Evolutionary conservation across 2,888 invertebrate species (phyloP), one percentile per base, ranked within the genome.

Genomic region (Sabatieria punctata): DNA sequence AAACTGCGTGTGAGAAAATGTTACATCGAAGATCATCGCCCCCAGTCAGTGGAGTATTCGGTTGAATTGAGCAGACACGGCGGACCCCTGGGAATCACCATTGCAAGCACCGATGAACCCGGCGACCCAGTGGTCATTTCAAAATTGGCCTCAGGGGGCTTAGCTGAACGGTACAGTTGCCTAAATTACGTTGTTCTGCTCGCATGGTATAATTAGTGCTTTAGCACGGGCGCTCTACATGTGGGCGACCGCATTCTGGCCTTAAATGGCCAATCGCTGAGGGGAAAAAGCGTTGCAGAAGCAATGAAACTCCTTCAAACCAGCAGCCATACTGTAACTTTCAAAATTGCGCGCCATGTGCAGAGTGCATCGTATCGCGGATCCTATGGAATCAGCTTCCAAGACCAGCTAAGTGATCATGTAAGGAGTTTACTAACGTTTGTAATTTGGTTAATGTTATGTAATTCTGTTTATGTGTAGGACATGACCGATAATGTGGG

Each of bases 211-310:
- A n/a, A n/a, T n/a, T n/a, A n/a, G n/a, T n/a, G n/a, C 48, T 54
- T 36, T 53, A 69, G 69, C 51, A 84, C 84, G 53, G 85, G 85
- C 1, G 84, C 85, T 56, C 71, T 91, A 37, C 78, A 82, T 56
- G 78, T 85, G 39, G 88, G 88, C 0, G 91, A 91, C 65, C 77
- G 81, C 57, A 74, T 89, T 30, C 68, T 91, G 42, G 85, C 85
- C 39, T 83, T 91, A 49, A 84, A 85, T 64, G 80, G 83, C 22
- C 79, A 82, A 63, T 79, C 78, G 57, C 75, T 89, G 33, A 75
- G 81, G 44, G 83, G 82, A 49, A 78, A 80, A 63, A 80, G 82
- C 0, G 70, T 86, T 19, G 82, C 82, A 15, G 82, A 83, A 65
- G 85, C 85, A 26, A 84, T 85, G 48, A 75, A 78, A 59, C 70